Percentiles rank a stretch among this genome's conserved stretches.
These are phyloP conservation scores for Zosterops japonicus DNA, from an alignment of 2,113 vertebrate species.

Conservation along the genomic window DNA sequence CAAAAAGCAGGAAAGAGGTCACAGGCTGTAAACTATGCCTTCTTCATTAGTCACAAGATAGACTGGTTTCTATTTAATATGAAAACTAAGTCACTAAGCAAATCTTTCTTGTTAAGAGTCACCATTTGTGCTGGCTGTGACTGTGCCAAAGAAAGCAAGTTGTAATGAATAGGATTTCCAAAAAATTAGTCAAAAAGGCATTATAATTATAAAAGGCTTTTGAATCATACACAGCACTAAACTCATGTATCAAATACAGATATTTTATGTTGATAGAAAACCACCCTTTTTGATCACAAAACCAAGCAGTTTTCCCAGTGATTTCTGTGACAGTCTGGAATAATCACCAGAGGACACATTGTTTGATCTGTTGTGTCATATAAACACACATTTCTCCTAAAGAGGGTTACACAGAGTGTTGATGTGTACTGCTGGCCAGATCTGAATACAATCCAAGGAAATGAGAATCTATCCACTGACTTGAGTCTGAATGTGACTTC, in stretches of 20 bases:
- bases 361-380: neutral
- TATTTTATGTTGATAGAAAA: neutral
- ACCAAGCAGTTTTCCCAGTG: neutral
- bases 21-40: neutral
- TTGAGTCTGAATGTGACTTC: neutral
- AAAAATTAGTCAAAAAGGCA: neutral
- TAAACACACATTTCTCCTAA: neutral
- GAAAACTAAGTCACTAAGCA: neutral
- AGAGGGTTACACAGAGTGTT: neutral
- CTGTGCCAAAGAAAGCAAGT: neutral
- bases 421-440: neutral
- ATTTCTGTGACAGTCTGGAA: neutral
- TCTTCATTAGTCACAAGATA: neutral
- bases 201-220: neutral
- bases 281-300: neutral
- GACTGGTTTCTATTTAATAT: neutral
- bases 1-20: slow-evolving; percentile 18
- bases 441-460: neutral
- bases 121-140: neutral
- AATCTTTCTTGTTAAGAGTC: neutral
- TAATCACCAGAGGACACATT: neutral
- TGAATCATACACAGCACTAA: neutral
- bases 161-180: neutral
- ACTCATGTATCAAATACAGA: neutral
- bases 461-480: neutral